Percentiles rank a stretch among this genome's conserved stretches.
phyloP scores from a whole-genome alignment of 2,113 vertebrate genomes.

The Arizona elegans region DNA sequence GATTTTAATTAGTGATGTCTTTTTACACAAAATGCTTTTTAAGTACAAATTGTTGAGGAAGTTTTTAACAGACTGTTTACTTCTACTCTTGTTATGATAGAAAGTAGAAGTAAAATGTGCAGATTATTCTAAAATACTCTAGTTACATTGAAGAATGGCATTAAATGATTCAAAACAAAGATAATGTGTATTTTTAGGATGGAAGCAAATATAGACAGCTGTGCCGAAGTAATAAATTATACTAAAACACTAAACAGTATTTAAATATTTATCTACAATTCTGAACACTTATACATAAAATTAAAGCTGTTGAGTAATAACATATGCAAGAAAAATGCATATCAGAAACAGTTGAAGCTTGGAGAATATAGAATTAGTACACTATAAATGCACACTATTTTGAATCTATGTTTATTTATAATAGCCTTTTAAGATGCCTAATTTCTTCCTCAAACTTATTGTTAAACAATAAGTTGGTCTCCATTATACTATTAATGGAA shows the following conservation, averaged over 20 bases:
- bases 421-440: background rate
- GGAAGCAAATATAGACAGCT: background rate
- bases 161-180: background rate
- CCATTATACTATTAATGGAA: background rate
- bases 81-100: background rate
- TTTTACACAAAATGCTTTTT: background rate
- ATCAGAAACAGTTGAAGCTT: background rate
- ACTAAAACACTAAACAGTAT: background rate
- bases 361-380: background rate
- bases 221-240: background rate
- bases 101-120: background rate
- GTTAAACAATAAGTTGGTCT: background rate
- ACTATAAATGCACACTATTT: background rate
- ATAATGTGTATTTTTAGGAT: background rate
- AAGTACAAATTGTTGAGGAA: background rate
- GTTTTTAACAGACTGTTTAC: background rate
- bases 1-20: background rate
- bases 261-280: background rate
- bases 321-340: background rate
- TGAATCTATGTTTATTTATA: background rate
- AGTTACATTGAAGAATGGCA: background rate
- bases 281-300: background rate
- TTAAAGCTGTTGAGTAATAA: background rate
- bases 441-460: background rate
- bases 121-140: background rate